These are phyloP conservation scores for Agrochola lota DNA, from an alignment of 2,888 invertebrate species.

Conservation along the genomic window DNA sequence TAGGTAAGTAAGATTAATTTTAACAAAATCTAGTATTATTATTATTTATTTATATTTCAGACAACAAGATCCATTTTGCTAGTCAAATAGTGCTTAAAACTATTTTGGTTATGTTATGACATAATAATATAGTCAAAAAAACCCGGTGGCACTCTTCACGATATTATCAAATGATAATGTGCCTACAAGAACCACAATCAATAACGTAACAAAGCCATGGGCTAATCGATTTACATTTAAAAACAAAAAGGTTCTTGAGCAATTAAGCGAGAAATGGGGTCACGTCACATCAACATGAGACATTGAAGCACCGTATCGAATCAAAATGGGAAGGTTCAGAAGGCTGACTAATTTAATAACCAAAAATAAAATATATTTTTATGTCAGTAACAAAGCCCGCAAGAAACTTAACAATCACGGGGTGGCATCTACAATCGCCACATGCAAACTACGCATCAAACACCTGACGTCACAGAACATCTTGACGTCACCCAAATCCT, in stretches of 20 bases:
- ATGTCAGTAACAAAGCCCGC: background rate
- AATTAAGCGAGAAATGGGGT: conserved; percentile 78
- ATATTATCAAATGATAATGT: background rate
- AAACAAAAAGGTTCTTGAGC: conserved; percentile 62
- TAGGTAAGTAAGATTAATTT: background rate
- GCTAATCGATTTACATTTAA: conserved; percentile 52
- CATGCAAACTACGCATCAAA: too few species aligned
- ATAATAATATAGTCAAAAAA: too few species aligned
- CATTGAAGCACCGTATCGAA: conserved; percentile 61
- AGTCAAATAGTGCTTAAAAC: too few species aligned
- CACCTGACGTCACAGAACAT: too few species aligned
- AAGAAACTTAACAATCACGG: background rate
- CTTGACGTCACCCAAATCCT: too few species aligned
- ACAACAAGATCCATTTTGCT: too few species aligned
- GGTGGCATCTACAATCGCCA: too few species aligned
- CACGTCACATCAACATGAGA: conserved; percentile 72
- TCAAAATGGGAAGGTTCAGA: conserved; percentile 13
- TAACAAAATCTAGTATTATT: background rate
- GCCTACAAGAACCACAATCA: conserved; percentile 15
- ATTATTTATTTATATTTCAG: too few species aligned
- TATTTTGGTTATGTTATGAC: too few species aligned
- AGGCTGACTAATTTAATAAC: conserved; percentile 10
- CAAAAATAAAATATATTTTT: background rate
- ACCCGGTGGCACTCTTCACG: background rate
- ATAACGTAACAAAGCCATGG: conserved; percentile 29